Percentiles rank a stretch among this genome's conserved stretches.
phyloP scores from a whole-genome alignment of 2,797 vertebrate species.

The Otolemur crassicaudatus region DNA sequence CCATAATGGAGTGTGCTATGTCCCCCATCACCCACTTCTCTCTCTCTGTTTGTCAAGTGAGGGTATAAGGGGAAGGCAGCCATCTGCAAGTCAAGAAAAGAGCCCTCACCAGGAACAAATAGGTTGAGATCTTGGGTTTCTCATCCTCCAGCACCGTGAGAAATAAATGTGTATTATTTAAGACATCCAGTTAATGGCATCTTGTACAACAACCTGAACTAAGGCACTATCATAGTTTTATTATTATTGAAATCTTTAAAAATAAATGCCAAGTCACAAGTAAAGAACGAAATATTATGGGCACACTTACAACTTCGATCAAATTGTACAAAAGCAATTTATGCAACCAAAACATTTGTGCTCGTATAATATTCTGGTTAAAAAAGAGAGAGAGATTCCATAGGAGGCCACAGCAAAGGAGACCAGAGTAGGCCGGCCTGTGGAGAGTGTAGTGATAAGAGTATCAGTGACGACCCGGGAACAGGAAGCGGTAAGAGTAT shows the following conservation, averaged over 20 bases:
- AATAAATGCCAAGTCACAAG: constrained; percentile 31
- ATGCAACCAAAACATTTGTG: too few species aligned
- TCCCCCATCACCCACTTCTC: too few species aligned
- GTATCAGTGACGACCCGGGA: neutral
- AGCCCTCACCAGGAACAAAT: accelerated
- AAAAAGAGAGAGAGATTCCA: too few species aligned
- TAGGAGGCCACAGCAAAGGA: neutral
- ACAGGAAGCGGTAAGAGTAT: neutral
- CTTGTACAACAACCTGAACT: neutral
- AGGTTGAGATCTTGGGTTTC: neutral
- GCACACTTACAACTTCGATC: too few species aligned
- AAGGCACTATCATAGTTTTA: neutral
- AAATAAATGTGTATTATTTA: neutral
- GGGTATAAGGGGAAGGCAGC: neutral
- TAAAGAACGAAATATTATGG: neutral
- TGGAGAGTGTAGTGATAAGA: neutral
- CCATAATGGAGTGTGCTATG: neutral
- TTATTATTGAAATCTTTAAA: neutral
- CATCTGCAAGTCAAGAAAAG: neutral
- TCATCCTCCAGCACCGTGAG: neutral
- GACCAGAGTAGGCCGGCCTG: neutral
- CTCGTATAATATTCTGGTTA: too few species aligned
- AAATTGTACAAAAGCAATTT: too few species aligned
- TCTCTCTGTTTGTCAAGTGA: neutral
- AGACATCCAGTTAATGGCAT: neutral